Evolutionary conservation across 1,140 invertebrate species (phyloP).

Genomic region (Melanaphis sacchari): DNA sequence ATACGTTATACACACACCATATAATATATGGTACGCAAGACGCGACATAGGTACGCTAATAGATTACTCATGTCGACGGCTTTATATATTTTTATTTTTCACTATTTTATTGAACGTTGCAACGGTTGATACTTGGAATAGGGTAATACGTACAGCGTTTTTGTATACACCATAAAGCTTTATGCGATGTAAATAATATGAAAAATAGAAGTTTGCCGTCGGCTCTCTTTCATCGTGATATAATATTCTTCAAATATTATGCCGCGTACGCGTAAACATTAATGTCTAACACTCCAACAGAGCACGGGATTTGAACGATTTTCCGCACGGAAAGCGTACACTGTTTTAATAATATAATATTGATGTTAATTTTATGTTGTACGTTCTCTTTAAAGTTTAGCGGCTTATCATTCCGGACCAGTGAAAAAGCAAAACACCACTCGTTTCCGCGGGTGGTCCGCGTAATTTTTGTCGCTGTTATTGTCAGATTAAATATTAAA

Average conservation of each 20-base stretch:
- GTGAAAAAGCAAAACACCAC: background rate
- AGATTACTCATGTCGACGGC: background rate
- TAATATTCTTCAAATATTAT: background rate
- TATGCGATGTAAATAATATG: background rate
- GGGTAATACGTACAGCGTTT: background rate
- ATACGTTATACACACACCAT: background rate
- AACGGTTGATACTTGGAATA: background rate
- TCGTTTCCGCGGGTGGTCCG: background rate
- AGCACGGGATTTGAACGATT: background rate
- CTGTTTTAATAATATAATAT: background rate
- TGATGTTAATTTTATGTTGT: background rate
- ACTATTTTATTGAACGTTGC: background rate
- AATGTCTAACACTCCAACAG: background rate
- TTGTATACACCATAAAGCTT: background rate
- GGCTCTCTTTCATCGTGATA: background rate
- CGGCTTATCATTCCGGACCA: background rate
- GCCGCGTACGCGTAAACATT: background rate
- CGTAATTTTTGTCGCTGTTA: background rate
- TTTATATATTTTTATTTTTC: background rate
- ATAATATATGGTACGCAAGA: background rate
- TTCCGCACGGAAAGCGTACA: background rate
- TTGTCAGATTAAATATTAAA: slow-evolving; percentile 8
- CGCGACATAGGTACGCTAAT: background rate
- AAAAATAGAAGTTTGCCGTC: background rate
- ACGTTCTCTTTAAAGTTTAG: background rate